Conservation (phyloP, 2,888 invertebrate species). For the Beris morrisii region DNA sequence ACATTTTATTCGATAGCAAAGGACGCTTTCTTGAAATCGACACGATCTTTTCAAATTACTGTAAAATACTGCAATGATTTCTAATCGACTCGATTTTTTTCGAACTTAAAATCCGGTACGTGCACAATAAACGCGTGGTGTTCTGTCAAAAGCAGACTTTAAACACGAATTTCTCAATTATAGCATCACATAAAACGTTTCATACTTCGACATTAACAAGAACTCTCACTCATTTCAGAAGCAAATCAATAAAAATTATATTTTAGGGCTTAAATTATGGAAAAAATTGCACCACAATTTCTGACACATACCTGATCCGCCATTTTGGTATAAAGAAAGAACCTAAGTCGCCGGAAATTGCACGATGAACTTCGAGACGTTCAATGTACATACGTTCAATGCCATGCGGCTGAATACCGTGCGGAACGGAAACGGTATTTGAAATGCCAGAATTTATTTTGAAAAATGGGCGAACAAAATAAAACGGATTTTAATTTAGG, state of each 20-base stretch:
- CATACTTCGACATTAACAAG: neutral
- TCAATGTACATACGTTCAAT: neutral
- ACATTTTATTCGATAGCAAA: neutral
- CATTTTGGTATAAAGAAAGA: conserved; percentile 66
- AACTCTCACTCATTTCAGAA: neutral
- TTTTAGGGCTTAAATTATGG: neutral
- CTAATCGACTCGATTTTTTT: neutral
- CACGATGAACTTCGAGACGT: conserved; percentile 3
- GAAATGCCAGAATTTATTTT: too few species aligned
- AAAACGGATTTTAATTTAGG: too few species aligned
- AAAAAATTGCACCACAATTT: conserved; percentile 4
- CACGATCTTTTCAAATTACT: too few species aligned
- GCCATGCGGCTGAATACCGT: neutral
- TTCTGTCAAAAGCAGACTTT: conserved; percentile 12
- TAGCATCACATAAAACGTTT: too few species aligned
- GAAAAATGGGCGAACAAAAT: too few species aligned
- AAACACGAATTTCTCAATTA: conserved; percentile 12
- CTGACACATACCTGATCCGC: conserved; percentile 73
- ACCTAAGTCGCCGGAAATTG: conserved; percentile 26
- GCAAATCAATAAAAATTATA: neutral
- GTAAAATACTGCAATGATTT: neutral
- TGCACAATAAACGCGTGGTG: conserved; percentile 29
- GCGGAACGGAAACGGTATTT: too few species aligned
- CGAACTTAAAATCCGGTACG: neutral
- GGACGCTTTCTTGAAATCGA: too few species aligned